phyloP scores from a whole-genome alignment of 2,797 vertebrate species.

The Rhynchotus rufescens region DNA sequence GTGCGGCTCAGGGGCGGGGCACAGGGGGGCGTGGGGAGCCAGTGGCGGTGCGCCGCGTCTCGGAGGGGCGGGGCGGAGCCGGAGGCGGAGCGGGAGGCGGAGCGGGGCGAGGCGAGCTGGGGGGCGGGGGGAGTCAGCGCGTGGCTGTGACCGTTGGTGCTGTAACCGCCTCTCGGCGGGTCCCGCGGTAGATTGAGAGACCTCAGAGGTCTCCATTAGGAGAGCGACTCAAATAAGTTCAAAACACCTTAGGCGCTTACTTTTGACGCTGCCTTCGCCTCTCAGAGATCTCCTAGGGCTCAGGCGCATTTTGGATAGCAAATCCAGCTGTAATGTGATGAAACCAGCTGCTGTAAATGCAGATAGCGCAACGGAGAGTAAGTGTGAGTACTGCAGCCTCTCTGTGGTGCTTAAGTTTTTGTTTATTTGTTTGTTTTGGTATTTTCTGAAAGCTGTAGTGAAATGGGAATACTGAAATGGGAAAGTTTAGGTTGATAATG shows the following conservation, averaged over 20 bases:
- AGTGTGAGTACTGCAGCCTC: fast-evolving
- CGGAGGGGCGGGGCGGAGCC: background rate
- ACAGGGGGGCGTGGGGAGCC: fast-evolving
- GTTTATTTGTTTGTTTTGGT: too few relatives aligned
- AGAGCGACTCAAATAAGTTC: background rate
- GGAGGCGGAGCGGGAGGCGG: background rate
- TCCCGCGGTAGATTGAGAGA: too few relatives aligned
- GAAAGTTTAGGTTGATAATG: fast-evolving
- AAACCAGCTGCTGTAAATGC: fast-evolving
- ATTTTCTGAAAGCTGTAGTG: background rate
- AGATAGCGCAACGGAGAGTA: fast-evolving
- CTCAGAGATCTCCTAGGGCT: fast-evolving
- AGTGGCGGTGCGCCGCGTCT: background rate
- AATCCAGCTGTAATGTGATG: fast-evolving
- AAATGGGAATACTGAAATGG: fast-evolving
- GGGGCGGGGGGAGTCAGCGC: too few relatives aligned
- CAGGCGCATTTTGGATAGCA: fast-evolving
- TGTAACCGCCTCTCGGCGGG: too few relatives aligned
- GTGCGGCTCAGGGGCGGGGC: background rate
- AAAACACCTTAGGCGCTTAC: fast-evolving
- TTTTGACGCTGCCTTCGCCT: fast-evolving
- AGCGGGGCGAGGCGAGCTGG: background rate
- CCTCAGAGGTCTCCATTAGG: background rate
- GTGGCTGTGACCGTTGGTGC: too few relatives aligned
- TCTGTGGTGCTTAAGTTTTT: fast-evolving